These are phyloP conservation scores for Drosophila jambulina DNA, from an alignment of 1,140 invertebrate species.

Conservation along the genomic window DNA sequence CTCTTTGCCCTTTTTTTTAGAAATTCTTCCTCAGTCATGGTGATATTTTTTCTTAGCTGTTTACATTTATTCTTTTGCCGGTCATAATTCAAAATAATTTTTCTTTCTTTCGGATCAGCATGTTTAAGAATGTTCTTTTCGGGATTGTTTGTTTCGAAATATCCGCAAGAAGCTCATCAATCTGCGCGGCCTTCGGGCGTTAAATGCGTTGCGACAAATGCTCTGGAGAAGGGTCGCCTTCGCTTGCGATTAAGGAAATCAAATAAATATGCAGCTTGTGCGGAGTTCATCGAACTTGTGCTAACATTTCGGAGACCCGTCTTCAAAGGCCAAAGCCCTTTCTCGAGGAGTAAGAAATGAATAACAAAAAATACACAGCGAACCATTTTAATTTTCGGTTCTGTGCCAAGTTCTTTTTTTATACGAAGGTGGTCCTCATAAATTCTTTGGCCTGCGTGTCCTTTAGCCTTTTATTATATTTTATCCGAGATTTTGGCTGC, in stretches of 20 bases:
- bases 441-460: conserved; percentile 76
- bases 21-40: no score
- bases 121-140: conserved; percentile 40
- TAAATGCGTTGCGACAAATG: conserved; percentile 79
- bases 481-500: conserved; percentile 38
- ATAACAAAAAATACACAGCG: conserved; percentile 6
- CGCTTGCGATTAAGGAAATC: conserved; percentile 71
- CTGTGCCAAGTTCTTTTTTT: conserved; percentile 31
- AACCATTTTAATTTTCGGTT: conserved; percentile 71
- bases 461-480: conserved; percentile 81
- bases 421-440: conserved; percentile 74
- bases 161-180: conserved; percentile 64
- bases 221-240: conserved; percentile 36
- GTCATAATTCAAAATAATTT: conserved; percentile 66
- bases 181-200: conserved; percentile 75
- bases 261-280: conserved; percentile 71
- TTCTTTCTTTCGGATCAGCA: conserved; percentile 1
- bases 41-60: neutral
- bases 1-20: no score
- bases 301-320: conserved; percentile 57
- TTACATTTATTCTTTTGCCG: conserved; percentile 8
- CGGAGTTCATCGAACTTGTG: conserved; percentile 63
- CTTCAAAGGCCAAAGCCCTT: conserved; percentile 54
- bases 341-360: neutral
- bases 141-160: conserved; percentile 56